phyloP scores from a whole-genome alignment of 2,797 vertebrate species.

The Pyrocephalus nanus region DNA sequence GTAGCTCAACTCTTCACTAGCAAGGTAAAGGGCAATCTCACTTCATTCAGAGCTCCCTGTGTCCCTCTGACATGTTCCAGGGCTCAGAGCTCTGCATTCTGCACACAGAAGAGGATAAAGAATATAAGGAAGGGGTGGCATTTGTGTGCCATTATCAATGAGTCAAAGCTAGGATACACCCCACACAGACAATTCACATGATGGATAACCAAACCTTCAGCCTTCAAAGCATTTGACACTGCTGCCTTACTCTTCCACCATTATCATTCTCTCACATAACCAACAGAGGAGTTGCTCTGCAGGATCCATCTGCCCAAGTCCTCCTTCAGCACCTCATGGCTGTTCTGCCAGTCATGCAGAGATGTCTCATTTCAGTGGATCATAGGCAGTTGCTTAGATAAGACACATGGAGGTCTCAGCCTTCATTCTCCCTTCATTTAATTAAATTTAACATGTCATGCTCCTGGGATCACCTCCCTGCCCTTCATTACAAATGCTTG shows the following conservation, averaged over 20 bases:
- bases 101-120: background rate
- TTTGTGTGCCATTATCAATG: background rate
- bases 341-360: background rate
- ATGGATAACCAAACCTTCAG: background rate
- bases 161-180: background rate
- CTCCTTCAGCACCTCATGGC: background rate
- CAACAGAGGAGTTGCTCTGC: background rate
- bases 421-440: background rate
- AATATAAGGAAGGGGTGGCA: background rate
- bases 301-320: background rate
- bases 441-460: background rate
- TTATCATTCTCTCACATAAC: background rate
- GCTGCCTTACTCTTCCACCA: background rate
- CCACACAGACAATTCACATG: accelerated
- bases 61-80: background rate
- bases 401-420: background rate
- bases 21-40: background rate
- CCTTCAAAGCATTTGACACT: background rate
- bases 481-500: background rate
- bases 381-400: background rate
- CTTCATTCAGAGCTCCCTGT: background rate
- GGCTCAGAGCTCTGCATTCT: background rate
- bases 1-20: background rate
- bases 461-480: background rate
- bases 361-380: background rate